Base-by-base conservation (phyloP, 1,140 invertebrate genomes). In the Heliconius eleuchia region DNA sequence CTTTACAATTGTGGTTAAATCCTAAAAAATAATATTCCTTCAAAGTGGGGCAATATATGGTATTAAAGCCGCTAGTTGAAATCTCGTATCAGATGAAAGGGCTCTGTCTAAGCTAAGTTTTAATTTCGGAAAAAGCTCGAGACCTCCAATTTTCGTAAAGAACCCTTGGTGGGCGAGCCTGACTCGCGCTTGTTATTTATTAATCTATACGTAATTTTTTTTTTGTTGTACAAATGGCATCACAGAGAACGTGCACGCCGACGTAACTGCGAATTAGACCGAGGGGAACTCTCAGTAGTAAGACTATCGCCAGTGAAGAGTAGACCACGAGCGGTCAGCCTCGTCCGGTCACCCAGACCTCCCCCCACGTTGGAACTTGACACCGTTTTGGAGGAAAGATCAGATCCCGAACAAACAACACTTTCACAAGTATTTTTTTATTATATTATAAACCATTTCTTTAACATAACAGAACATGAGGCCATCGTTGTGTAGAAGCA, bases 381-480 rank as follows among this genome's bases (percentile, higher is more conserved):
- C 87, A 98, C 97, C 0, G 97, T 98, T 16, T 95, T 98, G 19
- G 97, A 98, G 89, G 97, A 98, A 87, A 95, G 96, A 80, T 95
- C 95, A 50, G 97, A 97, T 88, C 96, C 96, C 11, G 97, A 98
- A 88, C 96, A 96, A 88, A 96, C 96, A 19, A 94, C 92, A 11
- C 34, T 91, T 0, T 93, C 92, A 71, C 92, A 81, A 60, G 76
- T 77, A 60, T 77, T 19, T 0, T 66, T 66, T 66, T 23, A 39
- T 16, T 39, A 71, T 18, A 71, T 71, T 71, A n/a, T 18, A 57
- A 9, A 57, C 18, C 5, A 52, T 52, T 18, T 52, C 50, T 52
- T 19, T 7, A 52, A 7, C 18, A 52, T 52, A 52, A 46, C 1
- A 16, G 3, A 46, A 46, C 3, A 46, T 16, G 13, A 16, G 42